Evolutionary conservation across 2,113 vertebrate species (phyloP).

Genomic region (Crotalus horridus): DNA sequence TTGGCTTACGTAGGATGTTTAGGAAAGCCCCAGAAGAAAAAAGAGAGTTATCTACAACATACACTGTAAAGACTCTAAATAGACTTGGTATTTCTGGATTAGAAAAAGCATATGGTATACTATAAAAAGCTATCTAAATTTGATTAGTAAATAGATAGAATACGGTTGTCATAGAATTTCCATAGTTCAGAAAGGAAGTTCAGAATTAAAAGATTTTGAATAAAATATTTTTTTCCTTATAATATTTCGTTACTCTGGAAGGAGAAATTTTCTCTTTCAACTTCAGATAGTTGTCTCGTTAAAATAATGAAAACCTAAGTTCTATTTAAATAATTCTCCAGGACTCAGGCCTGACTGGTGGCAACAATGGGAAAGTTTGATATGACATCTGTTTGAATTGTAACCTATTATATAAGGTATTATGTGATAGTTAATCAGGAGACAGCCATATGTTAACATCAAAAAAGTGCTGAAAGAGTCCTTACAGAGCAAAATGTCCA

Average conservation of each 20-base stretch:
- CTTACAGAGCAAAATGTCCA: conserved; percentile 69
- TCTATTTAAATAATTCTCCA: conserved; percentile 52
- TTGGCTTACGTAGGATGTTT: not conserved
- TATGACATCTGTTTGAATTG: conserved; percentile 68
- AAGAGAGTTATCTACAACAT: not conserved
- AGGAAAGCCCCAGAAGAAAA: not conserved
- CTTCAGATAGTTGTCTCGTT: conserved; percentile 66
- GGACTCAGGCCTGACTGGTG: conserved; percentile 50
- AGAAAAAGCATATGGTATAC: not conserved
- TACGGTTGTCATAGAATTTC: not conserved
- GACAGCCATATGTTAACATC: conserved; percentile 62
- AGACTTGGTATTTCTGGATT: not conserved
- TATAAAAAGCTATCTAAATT: not conserved
- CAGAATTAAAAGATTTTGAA: conserved; percentile 24
- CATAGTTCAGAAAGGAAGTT: conserved; percentile 9
- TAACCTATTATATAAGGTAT: conserved; percentile 72
- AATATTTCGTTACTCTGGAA: not conserved
- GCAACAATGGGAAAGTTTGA: conserved; percentile 59
- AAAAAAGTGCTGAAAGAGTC: conserved; percentile 69
- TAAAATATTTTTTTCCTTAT: not conserved
- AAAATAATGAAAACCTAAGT: conserved; percentile 68
- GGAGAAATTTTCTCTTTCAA: conserved; percentile 54
- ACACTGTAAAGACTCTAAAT: not conserved
- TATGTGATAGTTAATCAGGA: conserved; percentile 70
- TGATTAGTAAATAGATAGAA: not conserved